These are phyloP conservation scores for Clivina fossor DNA, from an alignment of 2,888 invertebrate genomes.

Conservation along the genomic window DNA sequence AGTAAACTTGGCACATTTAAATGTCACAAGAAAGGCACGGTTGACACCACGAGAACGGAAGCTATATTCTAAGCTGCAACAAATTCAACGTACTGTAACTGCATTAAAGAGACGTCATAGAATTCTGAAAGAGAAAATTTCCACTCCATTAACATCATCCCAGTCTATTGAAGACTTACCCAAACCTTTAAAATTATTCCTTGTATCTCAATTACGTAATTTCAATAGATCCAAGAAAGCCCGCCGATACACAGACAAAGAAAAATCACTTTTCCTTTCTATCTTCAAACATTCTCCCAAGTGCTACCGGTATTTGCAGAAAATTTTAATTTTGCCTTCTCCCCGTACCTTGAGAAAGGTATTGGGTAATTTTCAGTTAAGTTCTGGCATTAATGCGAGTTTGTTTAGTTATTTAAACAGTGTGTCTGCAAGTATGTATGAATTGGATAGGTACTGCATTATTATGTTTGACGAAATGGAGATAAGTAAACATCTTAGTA, in stretches of 20 bases:
- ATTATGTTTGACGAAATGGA: slow-evolving; percentile 1
- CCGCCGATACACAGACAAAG: not conserved
- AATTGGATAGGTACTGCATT: not conserved
- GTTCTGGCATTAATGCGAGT: not conserved
- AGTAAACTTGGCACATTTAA: too few species aligned
- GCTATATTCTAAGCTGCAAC: too few species aligned
- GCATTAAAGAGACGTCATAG: too few species aligned
- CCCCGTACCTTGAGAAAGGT: not conserved
- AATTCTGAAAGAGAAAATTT: too few species aligned
- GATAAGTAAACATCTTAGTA: not conserved
- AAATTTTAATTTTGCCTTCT: slow-evolving; percentile 1
- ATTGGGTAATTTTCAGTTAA: not conserved
- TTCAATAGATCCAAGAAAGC: not conserved
- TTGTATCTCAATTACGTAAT: not conserved
- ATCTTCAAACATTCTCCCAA: not conserved
- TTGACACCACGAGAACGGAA: too few species aligned
- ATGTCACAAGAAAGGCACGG: too few species aligned
- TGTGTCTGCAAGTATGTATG: not conserved
- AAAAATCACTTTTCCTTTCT: not conserved
- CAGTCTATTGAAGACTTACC: too few species aligned
- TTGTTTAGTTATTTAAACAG: not conserved
- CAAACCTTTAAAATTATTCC: not conserved
- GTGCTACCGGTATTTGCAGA: slow-evolving; percentile 1
- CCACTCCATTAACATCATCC: too few species aligned
- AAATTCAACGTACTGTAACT: too few species aligned